phyloP scores from a whole-genome alignment of 2,888 invertebrate genomes.

The Morpho helenor region DNA sequence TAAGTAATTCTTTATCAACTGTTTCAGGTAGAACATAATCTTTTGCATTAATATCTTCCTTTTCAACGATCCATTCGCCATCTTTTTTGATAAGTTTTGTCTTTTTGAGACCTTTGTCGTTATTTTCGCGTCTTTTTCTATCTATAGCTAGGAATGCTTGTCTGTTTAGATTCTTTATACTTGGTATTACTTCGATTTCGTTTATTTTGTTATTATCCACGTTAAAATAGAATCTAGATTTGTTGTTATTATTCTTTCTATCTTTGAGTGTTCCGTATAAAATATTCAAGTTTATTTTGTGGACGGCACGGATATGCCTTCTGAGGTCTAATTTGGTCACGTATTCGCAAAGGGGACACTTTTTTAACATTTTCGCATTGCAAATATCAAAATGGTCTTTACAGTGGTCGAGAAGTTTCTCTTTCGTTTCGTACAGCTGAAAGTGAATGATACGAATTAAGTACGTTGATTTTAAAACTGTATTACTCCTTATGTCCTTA shows the following conservation, averaged over 20 bases:
- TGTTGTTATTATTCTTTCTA: conserved; percentile 30
- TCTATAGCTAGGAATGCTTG: conserved; percentile 47
- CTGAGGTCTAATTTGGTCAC: conserved; percentile 40
- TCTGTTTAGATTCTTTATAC: conserved; percentile 52
- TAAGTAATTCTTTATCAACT: conserved; percentile 15
- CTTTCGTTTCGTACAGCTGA: conserved; percentile 56
- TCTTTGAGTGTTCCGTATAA: conserved; percentile 38
- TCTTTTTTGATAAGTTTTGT: conserved; percentile 52
- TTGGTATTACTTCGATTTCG: conserved; percentile 56
- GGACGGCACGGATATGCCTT: conserved; percentile 40
- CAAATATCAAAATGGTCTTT: conserved; percentile 55
- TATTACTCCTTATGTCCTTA: no score
- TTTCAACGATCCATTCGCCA: conserved; percentile 54
- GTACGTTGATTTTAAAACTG: no score
- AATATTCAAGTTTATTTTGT: conserved; percentile 39
- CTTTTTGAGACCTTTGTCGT: conserved; percentile 40
- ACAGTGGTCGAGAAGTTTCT: conserved; percentile 49
- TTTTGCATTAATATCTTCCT: conserved; percentile 34
- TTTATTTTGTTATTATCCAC: conserved; percentile 31
- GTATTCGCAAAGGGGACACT: conserved; percentile 55
- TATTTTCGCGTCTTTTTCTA: conserved; percentile 37
- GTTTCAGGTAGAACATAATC: conserved; percentile 22
- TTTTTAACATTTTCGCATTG: conserved; percentile 46
- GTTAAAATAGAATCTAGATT: conserved; percentile 47
- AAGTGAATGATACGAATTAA: background rate